Evolutionary conservation across 2,888 invertebrate genomes (phyloP), one percentile per base, ranked within the genome.

Genomic region (Petrophora chlorosata): DNA sequence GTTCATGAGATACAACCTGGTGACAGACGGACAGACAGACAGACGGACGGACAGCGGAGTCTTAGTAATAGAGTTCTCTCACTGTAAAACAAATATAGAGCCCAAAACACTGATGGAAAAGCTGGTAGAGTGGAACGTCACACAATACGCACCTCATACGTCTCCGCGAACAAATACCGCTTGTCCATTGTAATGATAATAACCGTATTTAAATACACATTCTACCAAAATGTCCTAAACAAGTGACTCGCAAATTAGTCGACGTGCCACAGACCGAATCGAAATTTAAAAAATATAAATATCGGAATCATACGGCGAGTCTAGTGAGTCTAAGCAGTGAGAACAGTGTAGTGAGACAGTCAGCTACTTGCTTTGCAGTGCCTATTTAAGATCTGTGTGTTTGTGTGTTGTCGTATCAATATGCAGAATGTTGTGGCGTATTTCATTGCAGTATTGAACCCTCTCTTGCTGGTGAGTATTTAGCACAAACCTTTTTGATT

Each of bases 121-220:
- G 14, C 30, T 16, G 8, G 3, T 5, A 10, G 10, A 16, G 22
- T 16, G 10, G 16, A 8, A 53, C 47, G 46, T 41, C 36, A 41
- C 23, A 38, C 10, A 36, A 42, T 15, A 48, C 30, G 22, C 23
- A 19, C 26, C 38, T 7, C 26, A 29, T 36, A 41, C 46, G 40
- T 53, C 38, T 38, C 12, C n/a, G 23, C 5, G 17, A 50, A 45
- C 46, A 54, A 41, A 42, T 25, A 22, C 14, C 38, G 25, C 38
- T 44, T 35, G 41, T 14, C 9, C 25, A 44, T 59, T 56, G 52
- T 56, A 14, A 54, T 53, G 53, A 5, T 49, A 52, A 56, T 49
- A 23, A 25, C 58, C 61, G 63, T 65, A 76, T 73, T 77, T n/a
- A n/a, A n/a, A n/a, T n/a, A n/a, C 65, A 59, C 67, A 79, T 79